phyloP scores from a whole-genome alignment of 2,888 invertebrate genomes.

The Merodon equestris region DNA sequence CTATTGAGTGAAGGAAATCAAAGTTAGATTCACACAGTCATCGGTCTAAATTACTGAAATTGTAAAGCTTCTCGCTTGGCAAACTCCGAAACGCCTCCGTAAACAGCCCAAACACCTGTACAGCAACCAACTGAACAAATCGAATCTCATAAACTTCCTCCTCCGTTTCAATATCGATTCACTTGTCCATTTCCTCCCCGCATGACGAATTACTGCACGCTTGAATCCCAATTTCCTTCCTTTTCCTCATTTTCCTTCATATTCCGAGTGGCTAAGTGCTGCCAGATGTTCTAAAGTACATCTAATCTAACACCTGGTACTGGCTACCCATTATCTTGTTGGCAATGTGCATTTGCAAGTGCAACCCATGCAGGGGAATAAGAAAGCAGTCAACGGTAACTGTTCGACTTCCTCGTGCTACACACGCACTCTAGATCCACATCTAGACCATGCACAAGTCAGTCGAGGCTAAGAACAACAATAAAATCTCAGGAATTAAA shows the following conservation, averaged over 20 bases:
- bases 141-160: not conserved
- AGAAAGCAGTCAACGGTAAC: slow-evolving; percentile 46
- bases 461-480: slow-evolving; percentile 8
- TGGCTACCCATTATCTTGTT: slow-evolving; percentile 31
- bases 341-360: slow-evolving; percentile 25
- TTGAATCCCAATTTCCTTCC: not conserved
- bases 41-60: too few relatives aligned
- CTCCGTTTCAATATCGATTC: not conserved
- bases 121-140: not conserved
- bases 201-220: slow-evolving; percentile 35
- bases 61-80: too few relatives aligned
- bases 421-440: slow-evolving; percentile 52
- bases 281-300: slow-evolving; percentile 48
- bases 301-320: slow-evolving; percentile 50
- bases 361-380: not conserved
- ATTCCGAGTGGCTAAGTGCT: slow-evolving; percentile 40
- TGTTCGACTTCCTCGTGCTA: slow-evolving; percentile 52
- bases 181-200: slow-evolving; percentile 3
- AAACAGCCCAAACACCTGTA: too few relatives aligned
- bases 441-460: slow-evolving; percentile 8
- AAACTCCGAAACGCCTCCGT: too few relatives aligned
- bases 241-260: slow-evolving; percentile 12
- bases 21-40: too few relatives aligned
- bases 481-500: not conserved
- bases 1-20: too few relatives aligned